Conservation (phyloP, 2,888 invertebrate species). For the Oxyscelio sp. region DNA sequence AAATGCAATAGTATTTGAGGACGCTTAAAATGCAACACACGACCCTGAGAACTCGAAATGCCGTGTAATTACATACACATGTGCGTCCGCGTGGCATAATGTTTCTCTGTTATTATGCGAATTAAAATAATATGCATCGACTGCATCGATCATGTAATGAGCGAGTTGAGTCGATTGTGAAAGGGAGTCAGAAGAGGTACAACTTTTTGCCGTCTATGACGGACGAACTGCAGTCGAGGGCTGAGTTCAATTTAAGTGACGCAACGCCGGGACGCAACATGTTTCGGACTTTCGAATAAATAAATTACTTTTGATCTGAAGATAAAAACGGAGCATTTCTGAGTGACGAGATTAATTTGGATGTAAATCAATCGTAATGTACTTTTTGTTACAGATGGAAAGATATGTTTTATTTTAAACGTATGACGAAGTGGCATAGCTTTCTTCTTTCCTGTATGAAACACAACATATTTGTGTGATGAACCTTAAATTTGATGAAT, state of each 20-base stretch:
- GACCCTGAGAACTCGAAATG: constrained; percentile 28
- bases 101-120: constrained; percentile 54
- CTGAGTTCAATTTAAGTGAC: constrained; percentile 5
- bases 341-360: constrained; percentile 16
- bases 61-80: constrained; percentile 36
- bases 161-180: constrained; percentile 42
- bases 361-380: too few relatives aligned
- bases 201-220: constrained; percentile 25
- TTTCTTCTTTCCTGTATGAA: too few relatives aligned
- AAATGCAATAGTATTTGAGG: neutral
- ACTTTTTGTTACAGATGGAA: too few relatives aligned
- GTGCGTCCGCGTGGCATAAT: neutral
- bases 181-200: constrained; percentile 38
- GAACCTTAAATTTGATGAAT: too few relatives aligned
- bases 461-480: too few relatives aligned
- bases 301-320: constrained; percentile 12
- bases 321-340: constrained; percentile 26
- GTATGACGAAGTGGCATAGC: too few relatives aligned
- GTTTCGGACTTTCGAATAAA: constrained; percentile 34
- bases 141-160: constrained; percentile 50
- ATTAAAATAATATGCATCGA: constrained; percentile 41
- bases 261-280: constrained; percentile 4
- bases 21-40: constrained; percentile 23
- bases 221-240: constrained; percentile 2
- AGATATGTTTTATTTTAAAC: too few relatives aligned